A percentile compares a stretch with the other conserved stretches of the same genome.
These are phyloP conservation scores for Hycleus phaleratus DNA, from an alignment of 1,140 invertebrate genomes.

Conservation along the genomic window DNA sequence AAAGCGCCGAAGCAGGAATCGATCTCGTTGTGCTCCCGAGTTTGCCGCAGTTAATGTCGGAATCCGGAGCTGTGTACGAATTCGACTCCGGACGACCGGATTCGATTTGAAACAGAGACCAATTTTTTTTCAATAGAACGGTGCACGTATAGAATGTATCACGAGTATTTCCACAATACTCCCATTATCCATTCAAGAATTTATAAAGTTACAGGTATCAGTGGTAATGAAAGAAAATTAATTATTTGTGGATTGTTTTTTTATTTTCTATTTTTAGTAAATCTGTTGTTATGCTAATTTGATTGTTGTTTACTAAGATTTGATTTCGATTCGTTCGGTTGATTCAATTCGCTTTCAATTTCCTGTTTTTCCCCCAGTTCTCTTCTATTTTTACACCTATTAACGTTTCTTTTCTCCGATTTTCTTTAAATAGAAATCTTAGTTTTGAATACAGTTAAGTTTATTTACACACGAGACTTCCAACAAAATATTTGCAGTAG, in stretches of 20 bases:
- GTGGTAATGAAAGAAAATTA: background rate
- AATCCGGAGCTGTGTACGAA: conserved; percentile 11
- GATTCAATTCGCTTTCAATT: too few relatives aligned
- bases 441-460: too few relatives aligned
- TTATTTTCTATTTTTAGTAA: background rate
- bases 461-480: too few relatives aligned
- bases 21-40: conserved; percentile 16
- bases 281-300: too few relatives aligned
- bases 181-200: conserved; percentile 14
- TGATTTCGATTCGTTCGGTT: background rate
- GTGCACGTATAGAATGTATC: conserved; percentile 8
- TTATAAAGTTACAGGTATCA: conserved; percentile 19
- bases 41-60: conserved; percentile 19
- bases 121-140: background rate
- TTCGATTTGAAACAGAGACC: background rate
- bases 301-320: too few relatives aligned
- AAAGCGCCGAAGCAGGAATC: conserved; percentile 22
- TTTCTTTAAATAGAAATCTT: too few relatives aligned
- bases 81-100: conserved; percentile 13
- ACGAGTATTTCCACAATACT: conserved; percentile 15
- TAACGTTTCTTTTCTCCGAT: too few relatives aligned
- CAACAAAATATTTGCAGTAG: too few relatives aligned
- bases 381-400: too few relatives aligned
- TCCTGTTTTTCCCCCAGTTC: too few relatives aligned
- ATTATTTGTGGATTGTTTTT: too few relatives aligned